Evolutionary conservation across 2,797 vertebrate genomes (phyloP), one percentile per base, ranked within the genome.

Genomic region (Ispidina lecontei): DNA sequence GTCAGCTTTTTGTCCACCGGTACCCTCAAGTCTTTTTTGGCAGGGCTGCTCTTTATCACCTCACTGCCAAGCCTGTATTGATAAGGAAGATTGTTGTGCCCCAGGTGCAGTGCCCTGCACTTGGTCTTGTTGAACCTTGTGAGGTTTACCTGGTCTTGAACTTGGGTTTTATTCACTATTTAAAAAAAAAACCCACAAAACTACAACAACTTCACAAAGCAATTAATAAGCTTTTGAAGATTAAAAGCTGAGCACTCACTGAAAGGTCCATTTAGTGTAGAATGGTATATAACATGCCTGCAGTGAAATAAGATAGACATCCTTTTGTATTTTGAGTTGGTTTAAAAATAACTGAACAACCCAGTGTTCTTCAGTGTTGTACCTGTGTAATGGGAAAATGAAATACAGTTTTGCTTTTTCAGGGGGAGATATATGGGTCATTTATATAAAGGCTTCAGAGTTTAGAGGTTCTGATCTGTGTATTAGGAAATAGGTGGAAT

Each of bases 371-470:
- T 72, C 22, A 33, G 18, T 62, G 14, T 11, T 62, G 4, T 55
- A 23, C 11, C 2, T 75, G 0, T 31, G 15, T 37, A 44, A 28
- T 9, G 5, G 26, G 16, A 58, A 21, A 63, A 1, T 2, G 11
- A 81, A 68, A 44, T 49, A 52, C 3, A 11, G 3, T 62, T 90
- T 54, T 49, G 33, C 20, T 69, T 15, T 72, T 69, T 47, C 4
- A 54, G 13, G 12, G 16, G 43, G 14, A 51, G 31, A 14, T 28
- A 6, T 12, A 7, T 29, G 15, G 26, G 6, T 88, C 5, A 0
- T 5, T 79, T 26, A 15, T 71, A 31, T 1, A 10, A 13, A 7
- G 9, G 4, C 7, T 71, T 12, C 4, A 17, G 21, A 39, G 29
- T 35, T 63, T 60, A 12, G 1, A 22, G 4, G 4, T 93, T 18